Conservation (phyloP, 1,140 invertebrate species). For the Brachionus rotundiformis region DNA sequence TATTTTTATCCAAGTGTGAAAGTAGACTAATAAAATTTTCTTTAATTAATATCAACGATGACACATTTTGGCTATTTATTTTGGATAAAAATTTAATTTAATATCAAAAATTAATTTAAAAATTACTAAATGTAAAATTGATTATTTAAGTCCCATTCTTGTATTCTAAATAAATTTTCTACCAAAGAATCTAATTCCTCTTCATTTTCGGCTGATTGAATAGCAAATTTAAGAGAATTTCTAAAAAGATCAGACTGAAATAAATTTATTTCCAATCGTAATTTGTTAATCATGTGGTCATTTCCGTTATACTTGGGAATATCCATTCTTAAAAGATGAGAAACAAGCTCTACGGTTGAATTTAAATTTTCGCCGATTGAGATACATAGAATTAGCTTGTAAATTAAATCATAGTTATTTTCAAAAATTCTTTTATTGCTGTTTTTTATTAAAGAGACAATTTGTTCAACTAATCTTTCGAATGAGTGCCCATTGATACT, state of each 20-base stretch:
- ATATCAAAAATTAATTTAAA: not conserved
- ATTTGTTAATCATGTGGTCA: not conserved
- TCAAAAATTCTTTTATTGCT: not conserved
- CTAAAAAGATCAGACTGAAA: slow-evolving; percentile 7
- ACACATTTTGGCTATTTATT: slow-evolving; percentile 1
- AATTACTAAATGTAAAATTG: slow-evolving; percentile 10
- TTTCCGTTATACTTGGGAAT: not conserved
- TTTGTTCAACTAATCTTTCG: not conserved
- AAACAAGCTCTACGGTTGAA: not conserved
- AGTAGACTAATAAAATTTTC: not conserved
- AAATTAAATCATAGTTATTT: slow-evolving; percentile 1
- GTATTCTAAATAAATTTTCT: not conserved
- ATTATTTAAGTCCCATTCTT: slow-evolving; percentile 17
- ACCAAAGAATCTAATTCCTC: not conserved
- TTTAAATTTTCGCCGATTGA: not conserved
- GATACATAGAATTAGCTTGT: slow-evolving; percentile 11
- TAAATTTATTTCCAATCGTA: not conserved
- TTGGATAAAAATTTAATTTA: not conserved
- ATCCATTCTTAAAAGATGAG: not conserved
- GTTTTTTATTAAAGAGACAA: not conserved
- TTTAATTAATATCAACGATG: not conserved
- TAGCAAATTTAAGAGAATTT: not conserved
- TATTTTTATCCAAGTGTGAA: not conserved
- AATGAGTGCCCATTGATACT: slow-evolving; percentile 11
- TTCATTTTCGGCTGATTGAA: slow-evolving; percentile 19